Conservation (phyloP, 2,797 vertebrate genomes). For the Falco rusticolus region DNA sequence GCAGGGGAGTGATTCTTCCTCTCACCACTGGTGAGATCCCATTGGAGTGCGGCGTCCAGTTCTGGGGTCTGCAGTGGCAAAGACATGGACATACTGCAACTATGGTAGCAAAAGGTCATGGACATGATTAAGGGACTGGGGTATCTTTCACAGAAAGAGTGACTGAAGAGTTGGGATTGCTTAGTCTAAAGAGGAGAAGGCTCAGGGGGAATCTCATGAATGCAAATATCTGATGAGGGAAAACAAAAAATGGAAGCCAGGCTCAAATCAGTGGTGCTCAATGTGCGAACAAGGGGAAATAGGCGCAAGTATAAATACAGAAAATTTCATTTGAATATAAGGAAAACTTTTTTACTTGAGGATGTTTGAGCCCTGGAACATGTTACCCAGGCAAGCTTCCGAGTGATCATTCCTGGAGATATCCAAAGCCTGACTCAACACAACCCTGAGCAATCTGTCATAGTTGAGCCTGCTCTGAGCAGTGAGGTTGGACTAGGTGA, state of each 20-base stretch:
- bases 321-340: neutral
- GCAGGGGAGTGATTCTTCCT: neutral
- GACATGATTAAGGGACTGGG: neutral
- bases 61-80: neutral
- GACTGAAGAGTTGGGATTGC: neutral
- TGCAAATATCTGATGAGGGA: neutral
- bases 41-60: neutral
- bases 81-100: neutral
- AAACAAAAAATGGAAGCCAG: neutral
- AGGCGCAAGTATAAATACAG: neutral
- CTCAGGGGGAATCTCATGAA: neutral
- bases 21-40: neutral
- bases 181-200: neutral
- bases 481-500: neutral
- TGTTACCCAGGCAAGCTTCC: rapidly evolving
- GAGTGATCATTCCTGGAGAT: neutral
- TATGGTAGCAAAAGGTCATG: neutral
- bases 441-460: neutral
- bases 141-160: neutral
- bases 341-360: too few relatives aligned
- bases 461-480: neutral
- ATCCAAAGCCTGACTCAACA: neutral
- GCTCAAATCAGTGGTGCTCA: neutral
- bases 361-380: neutral
- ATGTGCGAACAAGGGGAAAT: neutral